These are phyloP conservation scores for Drosophila tsacasi DNA, from an alignment of 1,140 invertebrate species.

Conservation along the genomic window DNA sequence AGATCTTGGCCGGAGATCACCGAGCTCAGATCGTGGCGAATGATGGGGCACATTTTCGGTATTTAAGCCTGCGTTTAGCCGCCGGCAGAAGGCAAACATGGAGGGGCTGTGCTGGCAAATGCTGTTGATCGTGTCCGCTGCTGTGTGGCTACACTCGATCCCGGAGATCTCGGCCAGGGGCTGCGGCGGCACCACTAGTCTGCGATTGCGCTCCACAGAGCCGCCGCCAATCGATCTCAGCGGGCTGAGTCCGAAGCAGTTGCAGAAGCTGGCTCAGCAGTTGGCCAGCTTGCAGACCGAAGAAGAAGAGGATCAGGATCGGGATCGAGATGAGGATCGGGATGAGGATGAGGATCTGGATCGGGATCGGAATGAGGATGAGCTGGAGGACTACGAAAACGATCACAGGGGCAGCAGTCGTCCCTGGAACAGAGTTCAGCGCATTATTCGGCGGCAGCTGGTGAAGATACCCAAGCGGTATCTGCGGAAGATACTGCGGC, in stretches of 20 bases:
- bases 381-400: constrained; percentile 22
- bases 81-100: constrained; percentile 29
- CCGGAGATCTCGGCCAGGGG: neutral
- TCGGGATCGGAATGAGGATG: neutral
- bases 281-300: constrained; percentile 11
- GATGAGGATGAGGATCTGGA: too few relatives aligned
- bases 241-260: constrained; percentile 46
- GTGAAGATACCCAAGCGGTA: constrained; percentile 67
- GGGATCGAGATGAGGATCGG: neutral
- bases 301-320: neutral
- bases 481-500: constrained; percentile 55
- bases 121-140: constrained; percentile 11
- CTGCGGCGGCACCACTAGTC: constrained; percentile 16
- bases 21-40: constrained; percentile 22
- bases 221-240: constrained; percentile 54
- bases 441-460: constrained; percentile 65
- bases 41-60: constrained; percentile 40
- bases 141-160: constrained; percentile 4
- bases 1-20: neutral
- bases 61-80: constrained; percentile 46
- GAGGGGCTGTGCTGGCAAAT: neutral
- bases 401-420: constrained; percentile 60
- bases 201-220: neutral
- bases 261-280: constrained; percentile 51
- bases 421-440: constrained; percentile 70